Base-by-base conservation (phyloP, 2,888 invertebrate genomes). In the Drosophila vallismaia region DNA sequence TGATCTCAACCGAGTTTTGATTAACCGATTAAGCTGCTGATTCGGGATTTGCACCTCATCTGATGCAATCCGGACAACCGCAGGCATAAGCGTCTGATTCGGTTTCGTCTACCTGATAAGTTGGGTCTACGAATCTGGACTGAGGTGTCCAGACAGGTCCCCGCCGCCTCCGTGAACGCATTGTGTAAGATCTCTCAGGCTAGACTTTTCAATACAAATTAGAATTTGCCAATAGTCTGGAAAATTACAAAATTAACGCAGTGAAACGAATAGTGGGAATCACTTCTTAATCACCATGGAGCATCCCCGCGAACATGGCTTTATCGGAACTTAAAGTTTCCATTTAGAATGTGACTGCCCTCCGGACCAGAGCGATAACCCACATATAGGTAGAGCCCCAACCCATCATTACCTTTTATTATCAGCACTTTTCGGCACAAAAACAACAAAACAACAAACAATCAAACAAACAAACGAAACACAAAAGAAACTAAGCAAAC, bases 401-500 rank as follows among this genome's bases (percentile, higher is more conserved):
- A 42, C 66, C 52, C 52, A 54, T 73, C 74, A 74, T 79, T 82
- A 77, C 75, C 86, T 76, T 60, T 69, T 71, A 62, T 72, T 79
- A 71, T 71, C 71, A 58, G 64, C 4, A 33, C 48, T 49, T 60
- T 59, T 62, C 60, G 60, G 71, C 44, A 50, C 19, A 19, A 19
- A 19, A 19, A 19, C 19, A 19, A 19, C 19, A 59, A 71, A 68
- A 71, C 63, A 80, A 74, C 70, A 83, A 86, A 80, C 58, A 75
- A 72, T 52, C 51, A 67, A 44, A 55, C 58, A 58, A 52, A 52
- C 44, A 67, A 67, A 58, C 57, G 49, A 57, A 69, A 80, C 38
- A 56, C 59, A 62, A 62, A 38, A 60, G 74, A 58, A 71, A 71
- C 77, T 59, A 69, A 64, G 71, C 72, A 76, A 76, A 70, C 85